phyloP scores from a whole-genome alignment of 2,113 vertebrate genomes.

The Asarcornis scutulata region DNA sequence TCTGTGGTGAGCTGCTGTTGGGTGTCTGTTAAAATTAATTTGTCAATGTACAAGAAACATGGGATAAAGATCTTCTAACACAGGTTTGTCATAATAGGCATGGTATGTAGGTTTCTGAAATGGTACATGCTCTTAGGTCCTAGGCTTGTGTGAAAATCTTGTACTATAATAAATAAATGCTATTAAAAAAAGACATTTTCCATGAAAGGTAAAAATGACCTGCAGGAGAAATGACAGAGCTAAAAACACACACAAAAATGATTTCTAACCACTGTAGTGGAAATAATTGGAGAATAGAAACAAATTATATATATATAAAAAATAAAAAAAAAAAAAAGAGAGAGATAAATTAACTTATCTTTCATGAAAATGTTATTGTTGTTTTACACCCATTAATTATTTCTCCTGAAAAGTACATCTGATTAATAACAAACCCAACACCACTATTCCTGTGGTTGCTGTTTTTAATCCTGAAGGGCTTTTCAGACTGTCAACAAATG shows the following conservation, averaged over 20 bases:
- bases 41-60: constrained; percentile 15
- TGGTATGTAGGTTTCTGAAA: not conserved
- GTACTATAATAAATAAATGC: constrained; percentile 12
- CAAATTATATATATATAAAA: not conserved
- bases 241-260: not conserved
- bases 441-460: not conserved
- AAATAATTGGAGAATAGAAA: not conserved
- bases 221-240: not conserved
- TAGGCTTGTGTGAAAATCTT: not conserved
- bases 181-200: not conserved
- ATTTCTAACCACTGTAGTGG: not conserved
- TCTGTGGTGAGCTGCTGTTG: constrained; percentile 15
- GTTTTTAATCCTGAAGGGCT: not conserved
- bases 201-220: not conserved
- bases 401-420: not conserved
- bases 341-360: fast-evolving
- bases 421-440: not conserved
- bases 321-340: no score
- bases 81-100: not conserved
- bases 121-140: not conserved
- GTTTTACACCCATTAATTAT: not conserved
- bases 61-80: constrained; percentile 14
- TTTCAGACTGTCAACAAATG: not conserved
- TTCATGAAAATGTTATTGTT: not conserved
- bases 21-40: constrained; percentile 48